Evolutionary conservation across 64 coral and sea anemone genomes (phyloP).

Genomic region (Stylophora pistillata): DNA sequence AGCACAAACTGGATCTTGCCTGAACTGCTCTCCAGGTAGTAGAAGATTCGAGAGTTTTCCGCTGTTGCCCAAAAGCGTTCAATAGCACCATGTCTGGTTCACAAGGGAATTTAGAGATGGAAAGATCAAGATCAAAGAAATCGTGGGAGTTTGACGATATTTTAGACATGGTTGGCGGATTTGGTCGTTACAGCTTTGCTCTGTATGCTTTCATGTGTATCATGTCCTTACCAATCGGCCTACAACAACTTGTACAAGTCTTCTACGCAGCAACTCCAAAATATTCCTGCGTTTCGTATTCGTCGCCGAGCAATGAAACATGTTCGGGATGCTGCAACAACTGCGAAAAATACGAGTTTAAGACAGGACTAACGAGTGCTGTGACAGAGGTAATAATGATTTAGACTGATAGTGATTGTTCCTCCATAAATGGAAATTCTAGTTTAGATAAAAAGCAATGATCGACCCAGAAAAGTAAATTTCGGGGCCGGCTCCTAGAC

Average conservation of each 20-base stretch:
- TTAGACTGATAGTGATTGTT: not conserved
- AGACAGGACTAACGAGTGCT: constrained; percentile 61
- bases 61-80: no score
- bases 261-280: constrained; percentile 77
- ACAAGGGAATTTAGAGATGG: not conserved
- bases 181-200: constrained; percentile 67
- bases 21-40: no score
- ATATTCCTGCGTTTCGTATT: constrained; percentile 20
- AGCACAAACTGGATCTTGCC: no score
- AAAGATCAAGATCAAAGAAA: constrained; percentile 4
- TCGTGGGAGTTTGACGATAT: constrained; percentile 75
- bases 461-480: not conserved
- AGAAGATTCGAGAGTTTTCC: no score
- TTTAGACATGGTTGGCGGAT: constrained; percentile 75
- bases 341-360: constrained; percentile 55
- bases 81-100: not conserved
- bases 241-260: constrained; percentile 81
- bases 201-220: constrained; percentile 85
- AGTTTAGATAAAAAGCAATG: not conserved
- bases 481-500: not conserved
- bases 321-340: constrained; percentile 73
- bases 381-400: constrained; percentile 63
- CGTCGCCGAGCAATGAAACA: constrained; percentile 19
- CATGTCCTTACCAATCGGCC: constrained; percentile 66
- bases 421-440: not conserved